Evolutionary conservation across 2,888 invertebrate species (phyloP), one percentile per base, ranked within the genome.

Genomic region (Odontothrips loti): DNA sequence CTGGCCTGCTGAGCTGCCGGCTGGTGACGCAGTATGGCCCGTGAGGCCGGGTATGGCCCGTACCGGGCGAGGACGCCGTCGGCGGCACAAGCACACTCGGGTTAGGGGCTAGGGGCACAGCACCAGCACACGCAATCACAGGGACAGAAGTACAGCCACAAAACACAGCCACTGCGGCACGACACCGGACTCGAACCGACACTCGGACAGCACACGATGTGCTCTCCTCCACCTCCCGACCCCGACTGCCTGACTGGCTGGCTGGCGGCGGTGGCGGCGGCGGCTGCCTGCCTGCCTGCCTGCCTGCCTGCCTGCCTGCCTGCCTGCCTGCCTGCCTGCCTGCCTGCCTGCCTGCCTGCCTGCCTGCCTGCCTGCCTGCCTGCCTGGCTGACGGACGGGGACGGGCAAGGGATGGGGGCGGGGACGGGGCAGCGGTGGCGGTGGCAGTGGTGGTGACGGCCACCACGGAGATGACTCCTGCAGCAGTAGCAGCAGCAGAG

Each of bases 181-280:
- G 12, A 27, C 23, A 75, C 58, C 34, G 6, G 20, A 58, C 58
- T 58, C 58, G 58, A 58, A 58, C 17, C 58, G 58, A 58, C 58
- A 15, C 58, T 0, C 23, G 11, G 68, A 75, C 68, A 27, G 68
- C 58, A 27, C 68, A 12, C 27, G 23, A 27, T 12, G 10, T 27
- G 68, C 27, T 75, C 68, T n/a, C 68, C 68, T 23, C 68, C 68
- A 75, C 68, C 68, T 75, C 68, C 68, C 68, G 27, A 27, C 68
- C 27, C 68, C 68, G 68, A 75, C 68, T 75, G 68, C 11, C 58
- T 58, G 68, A 6, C 68, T 20, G 68, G 58, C 20, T 4, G 58
- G 20, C 20, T 17, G 17, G 58, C 58, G 58, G 51, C 51, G 20
- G 58, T 15, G 58, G 58, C 17, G 58, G 12, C 58, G 34, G 34